Base-by-base conservation (phyloP, 1,140 invertebrate genomes). In the Drosophila fuyamai region DNA sequence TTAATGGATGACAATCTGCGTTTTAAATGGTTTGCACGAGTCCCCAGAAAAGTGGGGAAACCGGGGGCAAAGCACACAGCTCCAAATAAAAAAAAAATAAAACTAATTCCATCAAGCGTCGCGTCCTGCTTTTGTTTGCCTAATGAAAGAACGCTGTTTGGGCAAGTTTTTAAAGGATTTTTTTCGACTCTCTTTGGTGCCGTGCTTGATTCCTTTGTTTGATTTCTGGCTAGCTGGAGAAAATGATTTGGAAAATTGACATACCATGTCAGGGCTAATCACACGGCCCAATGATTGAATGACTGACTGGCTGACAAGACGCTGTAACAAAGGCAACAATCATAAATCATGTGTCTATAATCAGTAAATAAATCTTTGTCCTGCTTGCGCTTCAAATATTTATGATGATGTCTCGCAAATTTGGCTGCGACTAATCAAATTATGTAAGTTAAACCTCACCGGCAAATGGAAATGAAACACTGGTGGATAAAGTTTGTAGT, bases 1-100 rank as follows among this genome's bases (percentile, higher is more conserved):
- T 88, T 88, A 88, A 88, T 88, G 83, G 83, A 88, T 89, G 83
- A 88, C 83, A 88, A 88, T 88, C 83, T 88, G 83, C 84, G 83
- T 89, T 88, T 89, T 88, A 89, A 88, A 88, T 88, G 82, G 83
- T 86, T 72, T 86, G 82, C 79, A 82, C 78, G 70, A 79, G 68
- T 67, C 48, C 62, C 32, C 47, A 58, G 58, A 56, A 74, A 70
- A 60, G 48, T 46, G 47, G 47, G 46, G 27, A 32, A 36, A 53
- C 35, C 18, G 36, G 59, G 9, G 23, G 23, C 12, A 36, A 18
- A 63, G 43, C 32, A 55, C 57, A 65, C 51, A 48, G 50, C 51
- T 36, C 32, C 51, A 47, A 67, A 46, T 43, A 56, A 36, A 46
- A 65, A 67, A 63, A 70, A 88, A 88, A 89, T 89, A 88, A 89